phyloP scores from a whole-genome alignment of 1,140 invertebrate genomes.

The Drosophila bipectinata region DNA sequence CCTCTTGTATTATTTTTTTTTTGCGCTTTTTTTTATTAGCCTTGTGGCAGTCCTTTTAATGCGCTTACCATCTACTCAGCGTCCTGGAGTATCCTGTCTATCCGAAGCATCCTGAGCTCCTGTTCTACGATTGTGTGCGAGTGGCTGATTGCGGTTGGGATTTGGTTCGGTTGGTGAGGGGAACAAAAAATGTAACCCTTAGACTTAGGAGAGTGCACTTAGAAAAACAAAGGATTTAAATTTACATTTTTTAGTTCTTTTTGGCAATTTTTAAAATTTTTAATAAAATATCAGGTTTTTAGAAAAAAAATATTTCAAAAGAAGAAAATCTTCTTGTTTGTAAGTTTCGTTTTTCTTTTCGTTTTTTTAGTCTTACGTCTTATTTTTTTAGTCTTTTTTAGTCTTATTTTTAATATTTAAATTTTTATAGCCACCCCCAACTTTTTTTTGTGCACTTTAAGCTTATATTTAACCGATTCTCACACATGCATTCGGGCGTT shows the following conservation, averaged over 20 bases:
- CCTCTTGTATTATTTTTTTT: background rate
- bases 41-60: conserved; percentile 53
- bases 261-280: background rate
- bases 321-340: too few species aligned
- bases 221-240: background rate
- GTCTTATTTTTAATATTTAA: background rate
- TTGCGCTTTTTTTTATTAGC: conserved; percentile 24
- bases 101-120: conserved; percentile 36
- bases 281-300: too few species aligned
- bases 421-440: too few species aligned
- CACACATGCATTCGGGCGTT: conserved; percentile 31
- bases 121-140: conserved; percentile 14
- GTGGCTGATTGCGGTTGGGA: conserved; percentile 25
- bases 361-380: too few species aligned
- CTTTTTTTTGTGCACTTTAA: conserved; percentile 9
- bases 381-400: too few species aligned
- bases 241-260: too few species aligned
- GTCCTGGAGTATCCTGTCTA: conserved; percentile 12
- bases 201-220: conserved; percentile 15
- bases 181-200: conserved; percentile 12
- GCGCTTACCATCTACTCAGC: conserved; percentile 54
- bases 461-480: conserved; percentile 17
- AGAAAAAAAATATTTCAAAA: too few species aligned
- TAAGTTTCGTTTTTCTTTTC: too few species aligned
- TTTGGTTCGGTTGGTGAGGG: conserved; percentile 1